Conservation (phyloP, 53 echinoderm and acorn worm genomes). For the Patiria pectinifera region DNA sequence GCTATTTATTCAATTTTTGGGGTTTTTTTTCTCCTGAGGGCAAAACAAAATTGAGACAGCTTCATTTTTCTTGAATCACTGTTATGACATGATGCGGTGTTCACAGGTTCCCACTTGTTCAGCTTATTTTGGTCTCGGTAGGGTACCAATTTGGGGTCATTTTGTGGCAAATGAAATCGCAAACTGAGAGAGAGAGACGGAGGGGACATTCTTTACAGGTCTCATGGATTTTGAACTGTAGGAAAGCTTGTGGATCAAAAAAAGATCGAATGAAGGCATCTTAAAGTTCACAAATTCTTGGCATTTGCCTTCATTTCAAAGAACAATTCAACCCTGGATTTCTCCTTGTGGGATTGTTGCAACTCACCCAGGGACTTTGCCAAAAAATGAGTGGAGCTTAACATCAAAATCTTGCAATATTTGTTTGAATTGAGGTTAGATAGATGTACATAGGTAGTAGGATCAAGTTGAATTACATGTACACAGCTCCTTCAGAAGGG, state of each 20-base stretch:
- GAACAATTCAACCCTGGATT: neutral
- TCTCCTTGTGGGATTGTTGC: neutral
- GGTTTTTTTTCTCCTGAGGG: neutral
- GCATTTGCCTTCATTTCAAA: neutral
- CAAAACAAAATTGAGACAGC: neutral
- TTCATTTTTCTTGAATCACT: neutral
- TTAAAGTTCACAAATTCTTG: slow-evolving; percentile 13
- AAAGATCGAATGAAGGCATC: neutral
- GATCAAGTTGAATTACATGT: neutral
- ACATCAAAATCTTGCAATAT: too few species aligned
- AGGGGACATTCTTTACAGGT: slow-evolving; percentile 43
- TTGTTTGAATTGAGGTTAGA: too few species aligned
- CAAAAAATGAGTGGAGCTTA: neutral
- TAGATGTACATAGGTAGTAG: neutral
- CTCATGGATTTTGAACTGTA: neutral
- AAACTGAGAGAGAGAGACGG: neutral
- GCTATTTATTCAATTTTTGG: neutral
- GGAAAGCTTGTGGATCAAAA: neutral
- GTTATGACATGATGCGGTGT: slow-evolving; percentile 12
- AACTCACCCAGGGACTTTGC: neutral
- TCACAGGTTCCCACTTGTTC: slow-evolving; percentile 22
- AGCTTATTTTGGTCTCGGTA: slow-evolving; percentile 30
- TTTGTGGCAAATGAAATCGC: neutral
- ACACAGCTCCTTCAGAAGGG: neutral
- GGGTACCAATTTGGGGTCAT: slow-evolving; percentile 46